A percentile compares a stretch with the other conserved stretches of the same genome.
Conservation (phyloP, 2,888 invertebrate genomes). For the Chrysotoxum bicinctum region DNA sequence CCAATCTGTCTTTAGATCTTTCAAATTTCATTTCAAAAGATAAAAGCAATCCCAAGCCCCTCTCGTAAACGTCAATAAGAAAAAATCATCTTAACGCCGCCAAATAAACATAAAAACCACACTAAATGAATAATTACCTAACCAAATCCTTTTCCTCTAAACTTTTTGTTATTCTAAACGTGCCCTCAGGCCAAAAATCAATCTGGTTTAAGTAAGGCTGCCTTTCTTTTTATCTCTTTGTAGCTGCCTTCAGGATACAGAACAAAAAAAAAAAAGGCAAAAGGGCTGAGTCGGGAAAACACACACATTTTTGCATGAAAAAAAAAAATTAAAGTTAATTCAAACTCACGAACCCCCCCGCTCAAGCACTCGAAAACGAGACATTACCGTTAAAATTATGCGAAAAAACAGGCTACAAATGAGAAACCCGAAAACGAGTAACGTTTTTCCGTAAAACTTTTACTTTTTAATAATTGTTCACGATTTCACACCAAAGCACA, state of each 20-base stretch:
- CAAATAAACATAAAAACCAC: conserved; percentile 43
- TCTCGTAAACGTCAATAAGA: conserved; percentile 3
- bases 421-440: conserved; percentile 50
- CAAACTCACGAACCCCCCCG: conserved; percentile 2
- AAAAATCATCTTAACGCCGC: conserved; percentile 35
- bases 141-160: conserved; percentile 30
- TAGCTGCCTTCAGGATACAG: not conserved
- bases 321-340: conserved; percentile 47
- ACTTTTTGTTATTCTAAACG: conserved; percentile 51
- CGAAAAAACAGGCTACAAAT: conserved; percentile 46
- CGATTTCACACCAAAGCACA: conserved; percentile 68
- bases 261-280: not conserved
- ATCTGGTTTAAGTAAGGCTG: conserved; percentile 41
- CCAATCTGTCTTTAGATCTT: conserved; percentile 7
- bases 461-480: conserved; percentile 67
- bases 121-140: conserved; percentile 65
- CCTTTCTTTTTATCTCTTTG: conserved; percentile 12
- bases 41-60: not conserved
- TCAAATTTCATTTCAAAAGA: not conserved
- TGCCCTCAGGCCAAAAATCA: conserved; percentile 62
- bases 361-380: conserved; percentile 21
- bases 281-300: not conserved
- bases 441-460: conserved; percentile 54
- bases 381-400: conserved; percentile 24
- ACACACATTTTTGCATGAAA: not conserved